phyloP scores from a whole-genome alignment of 2,888 invertebrate species.

The Leistus spinibarbis region DNA sequence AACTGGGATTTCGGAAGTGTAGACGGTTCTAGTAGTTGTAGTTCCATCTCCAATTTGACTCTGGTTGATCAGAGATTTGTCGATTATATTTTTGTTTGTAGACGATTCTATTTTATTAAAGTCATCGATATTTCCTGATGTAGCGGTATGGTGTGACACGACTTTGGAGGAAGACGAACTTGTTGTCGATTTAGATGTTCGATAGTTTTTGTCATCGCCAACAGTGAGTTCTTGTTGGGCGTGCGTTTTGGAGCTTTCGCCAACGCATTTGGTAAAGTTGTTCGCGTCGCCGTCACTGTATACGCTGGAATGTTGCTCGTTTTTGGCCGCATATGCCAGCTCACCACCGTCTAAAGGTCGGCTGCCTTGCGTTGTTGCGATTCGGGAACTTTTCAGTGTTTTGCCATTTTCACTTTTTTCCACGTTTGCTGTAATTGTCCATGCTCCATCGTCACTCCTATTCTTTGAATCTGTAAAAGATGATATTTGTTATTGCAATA shows the following conservation, averaged over 20 bases:
- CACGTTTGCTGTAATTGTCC: conserved; percentile 70
- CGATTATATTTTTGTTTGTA: background rate
- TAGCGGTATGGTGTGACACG: conserved; percentile 48
- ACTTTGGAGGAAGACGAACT: conserved; percentile 51
- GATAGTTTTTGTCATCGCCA: conserved; percentile 60
- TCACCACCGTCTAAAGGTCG: conserved; percentile 70
- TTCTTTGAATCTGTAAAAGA: conserved; percentile 48
- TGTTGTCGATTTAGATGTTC: conserved; percentile 52
- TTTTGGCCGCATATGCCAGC: conserved; percentile 68
- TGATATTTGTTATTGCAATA: background rate
- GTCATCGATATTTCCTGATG: conserved; percentile 24
- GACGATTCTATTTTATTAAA: background rate
- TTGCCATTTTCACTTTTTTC: conserved; percentile 69
- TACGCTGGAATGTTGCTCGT: conserved; percentile 64
- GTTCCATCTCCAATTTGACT: background rate
- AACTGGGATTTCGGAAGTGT: conserved; percentile 1
- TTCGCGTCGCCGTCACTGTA: conserved; percentile 62
- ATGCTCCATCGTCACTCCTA: conserved; percentile 63
- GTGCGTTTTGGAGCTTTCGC: conserved; percentile 46
- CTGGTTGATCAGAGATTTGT: background rate
- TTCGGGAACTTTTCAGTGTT: conserved; percentile 64
- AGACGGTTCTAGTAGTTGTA: background rate
- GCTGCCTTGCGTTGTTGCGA: conserved; percentile 69
- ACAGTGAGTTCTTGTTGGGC: conserved; percentile 60
- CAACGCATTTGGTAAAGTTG: conserved; percentile 60